Percentiles rank a stretch among this genome's conserved stretches.
phyloP scores from a whole-genome alignment of 2,888 invertebrate species.

The Harpalus rufipes region DNA sequence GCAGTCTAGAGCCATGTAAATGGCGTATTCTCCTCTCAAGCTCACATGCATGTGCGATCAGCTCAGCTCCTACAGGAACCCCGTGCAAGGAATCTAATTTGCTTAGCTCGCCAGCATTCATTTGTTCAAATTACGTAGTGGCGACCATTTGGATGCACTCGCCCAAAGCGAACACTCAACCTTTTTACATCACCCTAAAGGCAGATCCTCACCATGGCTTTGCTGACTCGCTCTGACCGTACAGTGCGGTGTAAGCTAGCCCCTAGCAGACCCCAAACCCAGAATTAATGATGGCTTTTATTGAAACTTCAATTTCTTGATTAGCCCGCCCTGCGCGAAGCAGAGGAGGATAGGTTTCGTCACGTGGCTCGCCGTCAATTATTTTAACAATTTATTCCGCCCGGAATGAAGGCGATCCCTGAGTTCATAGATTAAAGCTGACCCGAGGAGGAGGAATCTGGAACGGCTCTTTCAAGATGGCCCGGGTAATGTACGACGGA shows the following conservation, averaged over 20 bases:
- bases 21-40: background rate
- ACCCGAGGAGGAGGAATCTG: background rate
- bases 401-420: slow-evolving; percentile 63
- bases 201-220: background rate
- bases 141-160: slow-evolving; percentile 72
- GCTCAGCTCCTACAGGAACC: slow-evolving; percentile 37
- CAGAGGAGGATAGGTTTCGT: slow-evolving; percentile 3
- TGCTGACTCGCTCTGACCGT: slow-evolving; percentile 71
- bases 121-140: slow-evolving; percentile 82
- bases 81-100: slow-evolving; percentile 81
- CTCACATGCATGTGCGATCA: slow-evolving; percentile 22
- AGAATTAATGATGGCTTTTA: slow-evolving; percentile 86
- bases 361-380: slow-evolving; percentile 71
- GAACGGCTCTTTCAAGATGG: slow-evolving; percentile 6
- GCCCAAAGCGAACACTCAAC: slow-evolving; percentile 64
- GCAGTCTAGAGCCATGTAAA: background rate
- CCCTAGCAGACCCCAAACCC: slow-evolving; percentile 75
- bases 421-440: slow-evolving; percentile 26
- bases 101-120: slow-evolving; percentile 82
- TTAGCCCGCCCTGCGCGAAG: slow-evolving; percentile 75
- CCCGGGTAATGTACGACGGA: background rate
- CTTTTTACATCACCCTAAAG: background rate
- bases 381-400: slow-evolving; percentile 75
- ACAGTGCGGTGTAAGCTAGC: slow-evolving; percentile 73
- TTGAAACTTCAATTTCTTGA: slow-evolving; percentile 85